A percentile compares a stretch with the other conserved stretches of the same genome.
These are phyloP conservation scores for Eumaeus atala DNA, from an alignment of 1,140 invertebrate genomes.

Conservation along the genomic window DNA sequence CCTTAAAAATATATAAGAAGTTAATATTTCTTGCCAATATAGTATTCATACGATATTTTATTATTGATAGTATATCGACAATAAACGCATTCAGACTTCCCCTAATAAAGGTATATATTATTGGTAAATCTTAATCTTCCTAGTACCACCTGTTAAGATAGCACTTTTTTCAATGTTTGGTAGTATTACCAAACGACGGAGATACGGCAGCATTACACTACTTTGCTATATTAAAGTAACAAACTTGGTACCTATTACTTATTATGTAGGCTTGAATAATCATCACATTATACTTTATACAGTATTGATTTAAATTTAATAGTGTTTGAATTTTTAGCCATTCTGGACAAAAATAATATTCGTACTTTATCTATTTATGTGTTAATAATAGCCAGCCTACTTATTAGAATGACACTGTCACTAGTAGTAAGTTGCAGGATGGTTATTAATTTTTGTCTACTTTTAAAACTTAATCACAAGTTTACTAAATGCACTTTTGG, in stretches of 20 bases:
- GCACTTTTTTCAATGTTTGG: conserved; percentile 1
- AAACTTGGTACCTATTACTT: not conserved
- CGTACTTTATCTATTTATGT: not conserved
- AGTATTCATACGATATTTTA: conserved; percentile 9
- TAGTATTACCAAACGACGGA: not conserved
- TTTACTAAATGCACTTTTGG: too few species aligned
- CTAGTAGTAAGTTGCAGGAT: too few species aligned
- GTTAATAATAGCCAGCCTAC: too few species aligned
- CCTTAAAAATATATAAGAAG: conserved; percentile 1
- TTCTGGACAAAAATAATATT: not conserved
- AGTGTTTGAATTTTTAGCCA: not conserved
- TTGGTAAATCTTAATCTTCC: not conserved
- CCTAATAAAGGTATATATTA: conserved; percentile 14
- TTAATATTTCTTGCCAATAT: conserved; percentile 15
- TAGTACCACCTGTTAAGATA: not conserved
- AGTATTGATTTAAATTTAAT: conserved; percentile 2
- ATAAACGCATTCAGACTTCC: conserved; percentile 9
- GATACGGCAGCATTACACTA: not conserved
- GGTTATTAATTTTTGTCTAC: too few species aligned
- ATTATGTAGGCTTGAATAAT: not conserved
- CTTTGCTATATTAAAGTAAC: not conserved
- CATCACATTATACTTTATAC: not conserved
- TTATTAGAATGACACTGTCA: too few species aligned
- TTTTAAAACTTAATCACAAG: too few species aligned
- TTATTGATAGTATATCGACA: conserved; percentile 13